phyloP scores from a whole-genome alignment of 2,113 vertebrate species.

The Brachyhypopomus occidentalis region DNA sequence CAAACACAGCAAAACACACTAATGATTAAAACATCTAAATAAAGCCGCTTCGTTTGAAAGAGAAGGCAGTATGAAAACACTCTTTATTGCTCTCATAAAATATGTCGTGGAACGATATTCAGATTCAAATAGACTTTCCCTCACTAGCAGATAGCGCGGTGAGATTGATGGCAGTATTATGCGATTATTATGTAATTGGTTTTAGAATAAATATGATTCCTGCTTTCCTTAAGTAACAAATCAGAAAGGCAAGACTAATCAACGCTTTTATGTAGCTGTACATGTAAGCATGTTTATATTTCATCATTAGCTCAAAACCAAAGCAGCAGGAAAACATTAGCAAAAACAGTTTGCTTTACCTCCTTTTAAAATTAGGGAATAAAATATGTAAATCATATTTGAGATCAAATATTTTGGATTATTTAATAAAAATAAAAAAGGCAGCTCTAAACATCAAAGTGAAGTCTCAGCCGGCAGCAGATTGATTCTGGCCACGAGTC shows the following conservation, averaged over 20 bases:
- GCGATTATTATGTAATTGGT: conserved; percentile 54
- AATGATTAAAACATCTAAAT: conserved; percentile 80
- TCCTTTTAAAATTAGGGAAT: neutral
- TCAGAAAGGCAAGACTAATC: conserved; percentile 36
- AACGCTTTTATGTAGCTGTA: conserved; percentile 20
- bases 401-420: conserved; percentile 47
- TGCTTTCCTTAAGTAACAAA: conserved; percentile 44
- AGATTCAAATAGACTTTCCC: conserved; percentile 35
- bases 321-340: neutral
- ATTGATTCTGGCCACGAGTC: conserved; percentile 10
- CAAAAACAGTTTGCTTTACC: conserved; percentile 11
- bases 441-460: conserved; percentile 32
- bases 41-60: conserved; percentile 61
- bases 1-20: conserved; percentile 84
- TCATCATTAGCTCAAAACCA: conserved; percentile 17
- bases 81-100: conserved; percentile 50
- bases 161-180: conserved; percentile 40
- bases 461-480: conserved; percentile 26
- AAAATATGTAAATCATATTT: conserved; percentile 1
- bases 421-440: conserved; percentile 34
- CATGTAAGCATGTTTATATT: conserved; percentile 32
- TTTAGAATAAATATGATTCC: conserved; percentile 45
- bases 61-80: conserved; percentile 30
- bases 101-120: conserved; percentile 37
- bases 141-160: conserved; percentile 33